Percentiles rank a stretch among this genome's conserved stretches.
These are phyloP conservation scores for Scarus forsteni DNA, from an alignment of 2,797 vertebrate species.

Conservation along the genomic window DNA sequence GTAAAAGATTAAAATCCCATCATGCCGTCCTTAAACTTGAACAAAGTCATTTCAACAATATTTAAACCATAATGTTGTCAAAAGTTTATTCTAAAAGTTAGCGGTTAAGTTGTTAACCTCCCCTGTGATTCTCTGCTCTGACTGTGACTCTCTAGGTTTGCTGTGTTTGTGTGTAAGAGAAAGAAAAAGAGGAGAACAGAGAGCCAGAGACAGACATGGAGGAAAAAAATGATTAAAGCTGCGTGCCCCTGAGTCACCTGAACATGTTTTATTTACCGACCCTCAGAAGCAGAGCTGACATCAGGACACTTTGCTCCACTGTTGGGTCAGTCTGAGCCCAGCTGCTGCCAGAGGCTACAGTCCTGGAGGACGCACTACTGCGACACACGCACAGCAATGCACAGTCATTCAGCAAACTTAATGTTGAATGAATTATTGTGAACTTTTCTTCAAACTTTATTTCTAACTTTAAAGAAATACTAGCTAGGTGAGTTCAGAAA, in stretches of 20 bases:
- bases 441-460: too few species aligned
- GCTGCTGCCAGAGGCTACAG: conserved; percentile 40
- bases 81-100: too few species aligned
- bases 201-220: not conserved
- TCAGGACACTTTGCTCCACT: conserved; percentile 42
- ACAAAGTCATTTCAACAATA: too few species aligned
- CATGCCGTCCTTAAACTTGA: too few species aligned
- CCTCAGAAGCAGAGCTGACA: conserved; percentile 37
- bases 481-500: too few species aligned
- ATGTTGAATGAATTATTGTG: not conserved
- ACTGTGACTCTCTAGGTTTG: not conserved
- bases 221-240: conserved; percentile 33
- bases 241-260: conserved; percentile 34
- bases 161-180: not conserved
- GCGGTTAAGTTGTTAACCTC: not conserved
- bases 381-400: conserved; percentile 2
- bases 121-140: not conserved
- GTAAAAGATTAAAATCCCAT: too few species aligned
- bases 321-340: conserved; percentile 42
- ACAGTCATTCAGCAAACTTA: not conserved
- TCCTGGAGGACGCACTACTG: conserved; percentile 21
- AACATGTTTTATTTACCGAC: conserved; percentile 59
- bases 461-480: too few species aligned
- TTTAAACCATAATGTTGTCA: too few species aligned
- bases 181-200: not conserved